Evolutionary conservation across 1,140 invertebrate genomes (phyloP).

Genomic region (Frieseomelitta varia): DNA sequence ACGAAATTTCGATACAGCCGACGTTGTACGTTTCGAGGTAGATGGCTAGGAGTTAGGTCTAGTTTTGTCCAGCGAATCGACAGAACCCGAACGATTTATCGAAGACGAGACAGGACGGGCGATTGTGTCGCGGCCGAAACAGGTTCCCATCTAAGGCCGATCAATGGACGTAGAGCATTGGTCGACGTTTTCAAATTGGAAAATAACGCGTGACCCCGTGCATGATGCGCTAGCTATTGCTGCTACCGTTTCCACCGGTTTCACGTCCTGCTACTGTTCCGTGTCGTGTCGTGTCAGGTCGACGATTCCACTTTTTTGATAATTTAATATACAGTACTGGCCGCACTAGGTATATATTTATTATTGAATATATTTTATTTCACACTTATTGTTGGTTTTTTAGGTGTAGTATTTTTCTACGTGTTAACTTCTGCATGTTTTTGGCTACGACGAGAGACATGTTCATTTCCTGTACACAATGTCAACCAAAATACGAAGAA

Average conservation of each 20-base stretch:
- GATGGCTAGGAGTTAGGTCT: background rate
- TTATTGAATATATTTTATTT: too few species aligned
- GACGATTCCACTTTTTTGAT: conserved; percentile 48
- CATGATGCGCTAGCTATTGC: background rate
- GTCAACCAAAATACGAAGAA: too few species aligned
- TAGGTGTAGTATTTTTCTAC: too few species aligned
- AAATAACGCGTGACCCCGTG: conserved; percentile 51
- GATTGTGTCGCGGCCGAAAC: conserved; percentile 11
- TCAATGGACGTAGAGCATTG: conserved; percentile 47
- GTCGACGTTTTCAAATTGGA: conserved; percentile 54
- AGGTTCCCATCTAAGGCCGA: conserved; percentile 32
- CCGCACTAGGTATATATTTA: too few species aligned
- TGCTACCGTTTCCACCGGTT: conserved; percentile 22
- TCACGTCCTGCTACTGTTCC: conserved; percentile 41
- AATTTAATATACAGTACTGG: background rate
- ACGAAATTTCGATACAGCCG: background rate
- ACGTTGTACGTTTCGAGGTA: background rate
- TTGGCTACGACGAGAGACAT: too few species aligned
- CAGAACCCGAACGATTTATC: conserved; percentile 16
- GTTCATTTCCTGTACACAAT: too few species aligned
- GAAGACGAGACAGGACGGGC: background rate
- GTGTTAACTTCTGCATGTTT: too few species aligned
- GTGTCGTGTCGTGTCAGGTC: conserved; percentile 48
- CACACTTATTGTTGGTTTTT: too few species aligned
- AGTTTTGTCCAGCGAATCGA: background rate